Evolutionary conservation across 2,797 vertebrate genomes (phyloP), one percentile per base, ranked within the genome.

Genomic region (Amazona ochrocephala): DNA sequence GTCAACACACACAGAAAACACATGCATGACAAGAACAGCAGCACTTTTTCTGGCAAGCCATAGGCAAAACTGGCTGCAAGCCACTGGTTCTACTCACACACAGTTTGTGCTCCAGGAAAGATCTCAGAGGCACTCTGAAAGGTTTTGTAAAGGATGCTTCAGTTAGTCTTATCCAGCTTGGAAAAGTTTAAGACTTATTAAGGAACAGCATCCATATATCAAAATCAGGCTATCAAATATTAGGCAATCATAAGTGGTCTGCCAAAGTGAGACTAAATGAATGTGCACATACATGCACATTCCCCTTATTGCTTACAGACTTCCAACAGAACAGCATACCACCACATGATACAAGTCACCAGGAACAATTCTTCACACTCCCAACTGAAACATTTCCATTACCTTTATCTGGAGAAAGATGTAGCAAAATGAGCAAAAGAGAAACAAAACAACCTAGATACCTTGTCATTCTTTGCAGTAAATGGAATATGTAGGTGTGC

Each of bases 281-380:
- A 32, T 1, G 6, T 18, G 16, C n/a, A 58, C 2, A 4, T 11
- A 41, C 16, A 19, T 15, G 32, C 29, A 71, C 14, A 18, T 3
- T 4, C 4, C 19, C 48, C 5, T 17, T 41, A 48, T 2, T 37
- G 39, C 23, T 79, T 21, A 48, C 44, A 37, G 8, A 13, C 41
- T 66, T 44, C 18, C 39, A 48, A 20, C 2, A 11, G 23, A 73
- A 20, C 18, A 56, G 60, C 11, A 50, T 29, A 56, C 11, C 22
- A 24, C 15, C 4, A 7, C 2, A 1, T 19, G 27, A 11, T 6
- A 50, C 34, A 30, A 39, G 20, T 16, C n/a, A 51, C 17, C 3
- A 2, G 20, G 22, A 90, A 79, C 39, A 48, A 26, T 21, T 79
- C 17, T 51, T 47, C 10, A 39, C 34, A 11, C 9, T 45, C 27